phyloP scores from a whole-genome alignment of 2,113 vertebrate species.

The Zosterops borbonicus region DNA sequence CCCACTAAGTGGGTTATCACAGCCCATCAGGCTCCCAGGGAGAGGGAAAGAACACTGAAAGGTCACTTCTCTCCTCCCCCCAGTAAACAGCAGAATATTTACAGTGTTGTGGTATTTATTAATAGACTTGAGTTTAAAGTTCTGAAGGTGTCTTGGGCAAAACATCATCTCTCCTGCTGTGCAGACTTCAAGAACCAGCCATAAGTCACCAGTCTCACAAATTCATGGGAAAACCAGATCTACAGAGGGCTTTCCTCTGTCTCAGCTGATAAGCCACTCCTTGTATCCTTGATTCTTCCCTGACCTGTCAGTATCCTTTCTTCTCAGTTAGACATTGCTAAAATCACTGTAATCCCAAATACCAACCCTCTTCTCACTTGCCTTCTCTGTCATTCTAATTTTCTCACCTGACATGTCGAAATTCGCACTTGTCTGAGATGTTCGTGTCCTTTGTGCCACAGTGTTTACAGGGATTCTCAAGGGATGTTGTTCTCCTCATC shows the following conservation, averaged over 20 bases:
- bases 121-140: not conserved
- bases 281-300: not conserved
- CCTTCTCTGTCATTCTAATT: not conserved
- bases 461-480: not conserved
- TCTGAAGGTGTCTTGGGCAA: not conserved
- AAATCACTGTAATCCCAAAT: not conserved
- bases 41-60: not conserved
- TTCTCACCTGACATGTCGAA: not conserved
- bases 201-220: not conserved
- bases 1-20: not conserved
- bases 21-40: not conserved
- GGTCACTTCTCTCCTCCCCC: not conserved
- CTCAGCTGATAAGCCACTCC: not conserved
- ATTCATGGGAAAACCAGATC: not conserved
- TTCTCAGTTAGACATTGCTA: not conserved
- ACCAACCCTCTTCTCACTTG: not conserved
- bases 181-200: not conserved
- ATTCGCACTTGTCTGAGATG: not conserved
- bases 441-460: not conserved
- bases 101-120: not conserved
- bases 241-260: not conserved
- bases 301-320: not conserved
- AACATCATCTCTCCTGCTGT: not conserved
- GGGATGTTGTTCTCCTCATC: not conserved
- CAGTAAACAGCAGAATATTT: not conserved